Base-by-base conservation (phyloP, 2,797 vertebrate species). In the Morus bassanus region DNA sequence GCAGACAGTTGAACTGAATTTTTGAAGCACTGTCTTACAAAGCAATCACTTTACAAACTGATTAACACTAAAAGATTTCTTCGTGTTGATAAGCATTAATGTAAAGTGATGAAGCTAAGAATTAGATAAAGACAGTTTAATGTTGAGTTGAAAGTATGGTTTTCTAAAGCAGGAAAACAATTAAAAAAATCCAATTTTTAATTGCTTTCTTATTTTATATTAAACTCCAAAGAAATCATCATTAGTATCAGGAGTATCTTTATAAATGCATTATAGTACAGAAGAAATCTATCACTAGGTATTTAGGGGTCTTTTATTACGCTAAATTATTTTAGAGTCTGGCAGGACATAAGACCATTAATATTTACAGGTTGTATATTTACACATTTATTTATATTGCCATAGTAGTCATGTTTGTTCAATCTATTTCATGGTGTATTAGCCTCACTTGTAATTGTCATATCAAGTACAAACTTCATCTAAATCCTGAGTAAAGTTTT, bases 151-250 rank as follows among this genome's bases (percentile, higher is more conserved):
- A 85, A 92, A 87, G 54, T 7, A 68, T 0, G 5, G 53, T 46
- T 45, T 69, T 45, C 18, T 50, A 53, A 69, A 43, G 23, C 10
- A 57, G 28, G 9, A 69, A 70, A 60, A 31, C 65, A 25, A 16
- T 1, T 2, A 17, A 4, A 2, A n/a, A 28, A 25, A 43, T 8
- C 0, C 0, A 6, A 1, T 2, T 37, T 61, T 27, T 23, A 46
- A 51, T 25, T 13, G 15, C 18, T 73, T 93, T 28, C 33, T 80
- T 77, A 19, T 65, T 94, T 91, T 73, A 59, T 27, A 53, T 89
- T 51, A 46, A 65, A 50, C 7, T 73, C 54, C 30, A 68, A 39
- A 64, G 3, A 80, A 64, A 59, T 39, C 28, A 39, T 6, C 3
- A 0, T 37, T 56, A 25, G 2, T 50, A 27, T 13, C 31, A 68